These are phyloP conservation scores for Plagiodera versicolora DNA, from an alignment of 2,888 invertebrate genomes.

Conservation along the genomic window DNA sequence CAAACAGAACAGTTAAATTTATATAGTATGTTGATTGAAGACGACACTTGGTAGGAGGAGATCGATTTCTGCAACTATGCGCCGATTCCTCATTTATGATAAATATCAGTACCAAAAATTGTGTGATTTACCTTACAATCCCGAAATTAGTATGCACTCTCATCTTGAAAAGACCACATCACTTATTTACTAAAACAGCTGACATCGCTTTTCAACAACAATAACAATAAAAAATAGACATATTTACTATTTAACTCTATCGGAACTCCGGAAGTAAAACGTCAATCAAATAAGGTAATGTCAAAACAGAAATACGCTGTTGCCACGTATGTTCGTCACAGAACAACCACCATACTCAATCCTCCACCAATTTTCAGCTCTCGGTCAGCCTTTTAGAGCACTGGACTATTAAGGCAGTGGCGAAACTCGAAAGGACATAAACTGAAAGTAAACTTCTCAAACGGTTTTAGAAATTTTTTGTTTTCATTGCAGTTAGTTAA, in stretches of 20 bases:
- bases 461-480: no score
- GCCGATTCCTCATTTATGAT: neutral
- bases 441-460: no score
- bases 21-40: neutral
- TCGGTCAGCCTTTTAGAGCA: no score
- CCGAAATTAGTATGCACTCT: constrained; percentile 19
- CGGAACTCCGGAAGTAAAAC: neutral
- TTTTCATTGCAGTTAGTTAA: no score
- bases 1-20: no score
- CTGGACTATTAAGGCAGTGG: no score
- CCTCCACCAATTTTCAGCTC: no score
- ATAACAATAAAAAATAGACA: constrained; percentile 18
- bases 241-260: neutral
- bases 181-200: constrained; percentile 35
- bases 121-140: constrained; percentile 24
- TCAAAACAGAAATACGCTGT: neutral
- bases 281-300: neutral
- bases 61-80: constrained; percentile 15
- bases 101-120: neutral
- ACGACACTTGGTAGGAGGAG: constrained; percentile 8
- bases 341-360: no score
- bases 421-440: no score
- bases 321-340: no score
- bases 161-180: constrained; percentile 25
- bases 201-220: constrained; percentile 28